Evolutionary conservation across 2,797 vertebrate species (phyloP), one percentile per base, ranked within the genome.

Genomic region (Schizothorax lantsangensis): DNA sequence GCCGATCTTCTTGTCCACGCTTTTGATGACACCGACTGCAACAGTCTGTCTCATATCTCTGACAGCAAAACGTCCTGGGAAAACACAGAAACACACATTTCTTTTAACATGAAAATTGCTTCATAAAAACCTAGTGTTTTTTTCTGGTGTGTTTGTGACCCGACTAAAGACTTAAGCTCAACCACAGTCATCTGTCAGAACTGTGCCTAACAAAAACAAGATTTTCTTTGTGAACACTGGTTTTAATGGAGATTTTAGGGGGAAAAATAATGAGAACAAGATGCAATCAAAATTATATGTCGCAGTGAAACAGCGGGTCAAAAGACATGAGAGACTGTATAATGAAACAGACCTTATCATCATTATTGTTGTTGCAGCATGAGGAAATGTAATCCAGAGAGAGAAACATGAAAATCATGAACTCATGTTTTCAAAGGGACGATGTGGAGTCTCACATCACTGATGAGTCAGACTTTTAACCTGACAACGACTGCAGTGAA

Each of bases 11-110:
- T 96, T 96, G 81, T 96, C 96, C 80, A 97, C 96, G 9, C 94
- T 95, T 93, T 97, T 97, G 93, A 97, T 96, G 91, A 97, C 96
- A 87, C 96, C 96, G 64, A 97, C 96, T 40, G 96, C 96, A 57
- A 97, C 96, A 0, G 96, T 97, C 93, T 97, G 96, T 79, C 95
- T 96, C 96, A 97, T 97, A 91, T 97, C 96, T 86, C 96, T 94
- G 72, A 97, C 96, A 3, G 96, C 96, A 81, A 97, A 97, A 77
- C 96, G 96, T 87, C 96, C 96, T 91, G 83, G 14, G 54, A 77
- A 86, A 62, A 81, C 66, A 81, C 52, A 87, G 36, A 85, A 33
- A 75, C 26, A 85, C 2, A 72, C 21, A n/a, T 26, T 19, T 43
- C 0, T n/a, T 26, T 40, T 12, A 38, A 3, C 6, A 43, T 45